Evolutionary conservation across 2,797 vertebrate genomes (phyloP), one percentile per base, ranked within the genome.

Genomic region (Lagocephalus sceleratus): DNA sequence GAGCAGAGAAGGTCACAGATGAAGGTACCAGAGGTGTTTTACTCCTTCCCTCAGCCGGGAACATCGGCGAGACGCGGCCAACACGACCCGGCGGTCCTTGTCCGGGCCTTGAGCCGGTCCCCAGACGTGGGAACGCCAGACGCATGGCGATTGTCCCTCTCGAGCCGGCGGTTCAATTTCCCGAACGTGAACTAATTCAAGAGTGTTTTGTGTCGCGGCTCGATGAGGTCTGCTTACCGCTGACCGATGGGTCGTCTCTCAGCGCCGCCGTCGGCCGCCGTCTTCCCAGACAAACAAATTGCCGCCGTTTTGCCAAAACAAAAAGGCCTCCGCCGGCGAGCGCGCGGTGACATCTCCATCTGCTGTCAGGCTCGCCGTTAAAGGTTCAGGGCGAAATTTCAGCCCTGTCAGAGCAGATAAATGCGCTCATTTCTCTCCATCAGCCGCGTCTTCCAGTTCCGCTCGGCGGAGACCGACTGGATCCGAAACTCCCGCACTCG

Each of bases 371-470:
- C 82, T 86, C 85, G 84, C 86, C 81, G 89, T 90, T 89, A 88
- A 87, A 88, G 88, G 85, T 85, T 84, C 77, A 82, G 87, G 85
- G 82, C 76, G 17, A 84, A 83, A 87, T 85, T 88, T 76, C 79
- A 84, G 71, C 81, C 88, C 84, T 92, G 88, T 91, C 90, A 90
- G 77, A 85, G 85, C 86, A 85, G 81, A 90, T 90, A 88, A 87
- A 87, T 79, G 80, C 83, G 81, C 82, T 88, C 84, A 89, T 91
- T 87, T 90, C 86, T 92, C 88, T 85, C 88, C 84, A 90, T 90
- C 89, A 89, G 87, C 76, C 80, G 84, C 87, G 87, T 88, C 84
- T 81, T 90, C 64, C 83, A 84, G 86, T 85, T 85, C 73, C 8
- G 68, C 79, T 66, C 79, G 75, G 82, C 81, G 72, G 81, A 79